Evolutionary conservation across 2,797 vertebrate species (phyloP).

Genomic region (Darevskia nairensis): DNA sequence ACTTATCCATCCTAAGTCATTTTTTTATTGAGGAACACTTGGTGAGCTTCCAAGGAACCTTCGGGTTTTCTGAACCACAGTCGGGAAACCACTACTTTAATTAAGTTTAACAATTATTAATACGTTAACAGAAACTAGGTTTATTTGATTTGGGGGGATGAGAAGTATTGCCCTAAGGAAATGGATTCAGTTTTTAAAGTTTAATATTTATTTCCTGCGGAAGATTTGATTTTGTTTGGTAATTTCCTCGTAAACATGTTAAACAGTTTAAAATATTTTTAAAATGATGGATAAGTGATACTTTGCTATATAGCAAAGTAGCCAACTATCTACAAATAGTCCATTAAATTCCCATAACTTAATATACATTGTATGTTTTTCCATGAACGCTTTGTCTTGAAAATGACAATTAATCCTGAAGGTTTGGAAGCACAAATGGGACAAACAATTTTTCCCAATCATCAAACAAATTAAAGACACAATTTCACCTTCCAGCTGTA

Average conservation of each 20-base stretch:
- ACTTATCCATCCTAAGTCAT: not conserved
- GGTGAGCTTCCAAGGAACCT: not conserved
- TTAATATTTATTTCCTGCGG: conserved; percentile 46
- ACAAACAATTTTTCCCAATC: not conserved
- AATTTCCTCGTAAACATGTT: conserved; percentile 54
- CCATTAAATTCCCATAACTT: conserved; percentile 33
- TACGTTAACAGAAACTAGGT: conserved; percentile 27
- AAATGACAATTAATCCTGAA: not conserved
- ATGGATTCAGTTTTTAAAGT: not conserved
- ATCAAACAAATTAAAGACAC: not conserved
- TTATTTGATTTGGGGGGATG: not conserved
- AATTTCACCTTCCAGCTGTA: not conserved
- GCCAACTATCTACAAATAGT: conserved; percentile 40
- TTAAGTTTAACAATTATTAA: not conserved
- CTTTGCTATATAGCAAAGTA: not conserved
- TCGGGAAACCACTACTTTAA: not conserved
- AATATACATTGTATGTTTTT: conserved; percentile 33
- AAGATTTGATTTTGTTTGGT: conserved; percentile 51
- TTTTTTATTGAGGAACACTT: not conserved
- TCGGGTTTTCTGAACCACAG: not conserved
- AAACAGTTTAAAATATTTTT: conserved; percentile 3
- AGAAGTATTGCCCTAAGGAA: conserved; percentile 12
- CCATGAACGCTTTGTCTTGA: not conserved
- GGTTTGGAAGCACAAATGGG: not conserved
- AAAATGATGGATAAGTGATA: conserved; percentile 42